Percentiles rank a stretch among this genome's conserved stretches.
Conservation (phyloP, 2,888 invertebrate genomes). For the Ophion costatus region DNA sequence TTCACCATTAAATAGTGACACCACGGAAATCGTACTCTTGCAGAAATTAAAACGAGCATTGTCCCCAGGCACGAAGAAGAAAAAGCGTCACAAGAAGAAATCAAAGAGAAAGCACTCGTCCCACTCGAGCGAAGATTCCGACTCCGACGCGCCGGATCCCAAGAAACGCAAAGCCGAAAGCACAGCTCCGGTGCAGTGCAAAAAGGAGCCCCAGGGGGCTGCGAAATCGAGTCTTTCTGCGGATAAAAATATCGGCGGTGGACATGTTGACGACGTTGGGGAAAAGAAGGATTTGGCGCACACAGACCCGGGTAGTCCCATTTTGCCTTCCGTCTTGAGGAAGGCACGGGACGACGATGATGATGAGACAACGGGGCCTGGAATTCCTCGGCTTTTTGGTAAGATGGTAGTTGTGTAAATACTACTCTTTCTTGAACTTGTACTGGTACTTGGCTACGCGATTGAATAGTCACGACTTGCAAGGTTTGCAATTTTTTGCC, state of each 20-base stretch:
- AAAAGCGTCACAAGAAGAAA: constrained; percentile 81
- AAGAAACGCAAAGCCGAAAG: constrained; percentile 69
- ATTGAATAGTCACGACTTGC: background rate
- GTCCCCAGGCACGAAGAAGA: constrained; percentile 74
- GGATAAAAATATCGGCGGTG: constrained; percentile 71
- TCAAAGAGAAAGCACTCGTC: constrained; percentile 79
- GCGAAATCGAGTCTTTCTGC: constrained; percentile 34
- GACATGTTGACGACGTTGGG: constrained; percentile 54
- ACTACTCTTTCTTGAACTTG: background rate
- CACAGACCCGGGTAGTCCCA: constrained; percentile 68
- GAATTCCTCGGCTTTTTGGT: constrained; percentile 78
- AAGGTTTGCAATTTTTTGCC: background rate
- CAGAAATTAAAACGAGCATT: background rate
- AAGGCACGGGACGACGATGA: constrained; percentile 82
- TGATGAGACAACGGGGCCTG: constrained; percentile 81
- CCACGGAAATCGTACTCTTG: background rate
- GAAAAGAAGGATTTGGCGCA: background rate
- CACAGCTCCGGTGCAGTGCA: constrained; percentile 34
- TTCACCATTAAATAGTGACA: too few relatives aligned
- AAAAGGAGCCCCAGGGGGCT: constrained; percentile 50
- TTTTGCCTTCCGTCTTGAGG: constrained; percentile 80
- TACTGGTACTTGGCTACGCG: background rate
- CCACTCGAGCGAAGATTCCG: constrained; percentile 71
- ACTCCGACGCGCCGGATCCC: constrained; percentile 71
- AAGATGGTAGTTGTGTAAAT: constrained; percentile 33